Base-by-base conservation (phyloP, 2,888 invertebrate species). In the Ferdinandea cuprea region DNA sequence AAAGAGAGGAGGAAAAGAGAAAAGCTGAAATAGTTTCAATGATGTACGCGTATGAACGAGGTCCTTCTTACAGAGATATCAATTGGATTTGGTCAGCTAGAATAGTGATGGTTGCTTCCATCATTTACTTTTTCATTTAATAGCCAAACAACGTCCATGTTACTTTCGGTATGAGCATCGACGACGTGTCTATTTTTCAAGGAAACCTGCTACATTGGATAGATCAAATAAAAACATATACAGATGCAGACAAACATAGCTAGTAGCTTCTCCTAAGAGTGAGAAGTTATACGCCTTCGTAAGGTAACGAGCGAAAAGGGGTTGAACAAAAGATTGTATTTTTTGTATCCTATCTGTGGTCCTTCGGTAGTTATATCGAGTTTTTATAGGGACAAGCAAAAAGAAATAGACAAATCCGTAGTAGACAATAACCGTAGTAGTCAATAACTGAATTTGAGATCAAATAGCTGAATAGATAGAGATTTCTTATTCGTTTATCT, bases 11-110 rank as follows among this genome's bases (percentile, higher is more conserved):
- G 4, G n/a, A 56, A 5, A 50, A 35, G 9, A 59, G 13, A 11
- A 40, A n/a, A 19, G 28, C n/a, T 59, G 5, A 13, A 44, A 21
- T 46, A 28, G 30, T 35, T 13, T 21, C 9, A 56, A 17, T 54
- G 19, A 15, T 11, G 30, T 66, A n/a, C 8, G 9, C 4, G 7
- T 17, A 32, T n/a, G 5, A 21, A 56, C 17, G 46, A 56, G 5
- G 25, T 56, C 48, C 54, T 59, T 78, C 48, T 56, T 35, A 13
- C 21, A 4, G 17, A 58, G 32, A 54, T 46, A 78, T 56, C 63
- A 78, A 78, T 63, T 78, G 61, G 56, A 78, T 78, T 78, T 78
- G 56, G 17, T 50, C 71, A 50, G 50, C 32, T 72, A 63, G 48
- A 72, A 63, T 17, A 72, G 28, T 50, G 58, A 72, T 72, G 42